These are phyloP conservation scores for Neoascia interrupta DNA, from an alignment of 2,888 invertebrate genomes.

Conservation along the genomic window DNA sequence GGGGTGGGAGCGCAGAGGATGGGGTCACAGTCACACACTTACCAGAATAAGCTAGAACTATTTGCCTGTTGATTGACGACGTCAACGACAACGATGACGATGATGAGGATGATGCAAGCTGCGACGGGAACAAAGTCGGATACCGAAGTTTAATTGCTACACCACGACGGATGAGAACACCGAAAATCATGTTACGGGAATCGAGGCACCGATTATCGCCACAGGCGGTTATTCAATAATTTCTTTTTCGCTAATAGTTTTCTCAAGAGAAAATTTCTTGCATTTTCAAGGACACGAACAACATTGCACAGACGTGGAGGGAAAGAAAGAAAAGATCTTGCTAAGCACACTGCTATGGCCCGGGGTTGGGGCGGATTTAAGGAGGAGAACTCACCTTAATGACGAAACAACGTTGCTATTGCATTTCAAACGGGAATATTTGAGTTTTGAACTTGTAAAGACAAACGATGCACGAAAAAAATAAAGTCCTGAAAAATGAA, in stretches of 20 bases:
- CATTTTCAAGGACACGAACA: constrained; percentile 59
- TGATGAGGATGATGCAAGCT: constrained; percentile 5
- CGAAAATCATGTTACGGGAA: constrained; percentile 53
- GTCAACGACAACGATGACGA: constrained; percentile 16
- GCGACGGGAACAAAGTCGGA: too few relatives aligned
- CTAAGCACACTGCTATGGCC: constrained; percentile 1
- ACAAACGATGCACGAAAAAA: constrained; percentile 41
- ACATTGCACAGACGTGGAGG: constrained; percentile 30
- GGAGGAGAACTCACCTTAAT: constrained; percentile 57
- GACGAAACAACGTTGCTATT: constrained; percentile 54
- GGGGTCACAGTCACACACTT: constrained; percentile 21
- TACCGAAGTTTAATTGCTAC: constrained; percentile 53
- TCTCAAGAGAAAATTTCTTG: constrained; percentile 45
- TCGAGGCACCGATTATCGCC: constrained; percentile 1
- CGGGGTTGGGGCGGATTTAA: neutral
- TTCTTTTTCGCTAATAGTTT: constrained; percentile 16
- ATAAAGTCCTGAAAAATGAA: too few relatives aligned
- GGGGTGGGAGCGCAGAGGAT: constrained; percentile 20
- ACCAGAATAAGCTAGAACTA: constrained; percentile 60
- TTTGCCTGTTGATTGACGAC: constrained; percentile 67
- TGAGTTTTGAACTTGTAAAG: constrained; percentile 31
- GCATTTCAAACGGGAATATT: constrained; percentile 44
- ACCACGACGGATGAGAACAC: constrained; percentile 50
- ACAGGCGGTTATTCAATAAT: constrained; percentile 50
- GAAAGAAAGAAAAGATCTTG: neutral